phyloP scores from a whole-genome alignment of 2,113 vertebrate species.

The Chrysochloris asiatica region DNA sequence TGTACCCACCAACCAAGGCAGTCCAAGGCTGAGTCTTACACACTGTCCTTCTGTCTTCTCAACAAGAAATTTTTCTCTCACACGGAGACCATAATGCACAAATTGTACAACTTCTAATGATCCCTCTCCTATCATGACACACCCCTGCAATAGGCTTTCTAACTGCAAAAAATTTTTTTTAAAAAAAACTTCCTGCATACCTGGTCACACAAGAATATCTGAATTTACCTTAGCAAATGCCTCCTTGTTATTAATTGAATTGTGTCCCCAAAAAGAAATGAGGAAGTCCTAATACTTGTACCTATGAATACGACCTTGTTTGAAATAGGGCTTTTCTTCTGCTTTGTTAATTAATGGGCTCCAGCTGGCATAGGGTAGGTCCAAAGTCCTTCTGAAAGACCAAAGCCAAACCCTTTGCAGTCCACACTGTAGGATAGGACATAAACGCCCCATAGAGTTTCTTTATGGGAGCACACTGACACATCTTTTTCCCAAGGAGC shows the following conservation, averaged over 20 bases:
- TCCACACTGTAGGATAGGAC: neutral
- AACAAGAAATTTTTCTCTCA: rapidly evolving
- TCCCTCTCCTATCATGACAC: rapidly evolving
- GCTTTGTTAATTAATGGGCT: neutral
- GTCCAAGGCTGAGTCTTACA: neutral
- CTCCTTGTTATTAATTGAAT: neutral
- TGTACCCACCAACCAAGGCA: no score
- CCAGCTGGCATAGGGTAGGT: no score
- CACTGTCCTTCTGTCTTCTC: neutral
- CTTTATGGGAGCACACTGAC: neutral
- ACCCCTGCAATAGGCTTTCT: neutral
- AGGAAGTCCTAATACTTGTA: neutral
- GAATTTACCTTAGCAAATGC: neutral
- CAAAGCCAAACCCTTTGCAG: no score
- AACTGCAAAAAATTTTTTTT: neutral
- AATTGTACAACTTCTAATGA: no score
- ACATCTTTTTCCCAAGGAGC: neutral
- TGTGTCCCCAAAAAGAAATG: neutral
- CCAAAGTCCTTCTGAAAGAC: no score
- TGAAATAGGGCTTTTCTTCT: neutral
- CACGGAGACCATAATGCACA: rapidly evolving
- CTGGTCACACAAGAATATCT: rapidly evolving
- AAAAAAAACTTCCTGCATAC: neutral
- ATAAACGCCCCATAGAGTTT: neutral
- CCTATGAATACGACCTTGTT: neutral